A percentile compares a stretch with the other conserved stretches of the same genome.
Conservation (phyloP, 2,797 vertebrate genomes). For the Heliangelus exortis region DNA sequence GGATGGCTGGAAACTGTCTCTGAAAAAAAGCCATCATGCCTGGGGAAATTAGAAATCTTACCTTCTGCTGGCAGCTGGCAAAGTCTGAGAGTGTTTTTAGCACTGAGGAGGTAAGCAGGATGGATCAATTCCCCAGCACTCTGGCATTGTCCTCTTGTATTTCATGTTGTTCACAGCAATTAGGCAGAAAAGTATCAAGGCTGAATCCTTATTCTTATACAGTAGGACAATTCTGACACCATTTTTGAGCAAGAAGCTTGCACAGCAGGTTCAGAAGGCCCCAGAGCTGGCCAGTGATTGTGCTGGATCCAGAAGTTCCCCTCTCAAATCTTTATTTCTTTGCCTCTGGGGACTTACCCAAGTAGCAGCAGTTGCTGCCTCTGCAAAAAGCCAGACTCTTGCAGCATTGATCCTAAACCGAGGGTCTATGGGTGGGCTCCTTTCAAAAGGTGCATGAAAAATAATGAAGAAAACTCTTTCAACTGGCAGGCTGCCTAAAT, state of each 20-base stretch:
- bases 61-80: neutral
- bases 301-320: neutral
- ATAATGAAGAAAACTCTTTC: neutral
- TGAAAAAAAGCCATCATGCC: neutral
- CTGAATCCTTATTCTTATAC: neutral
- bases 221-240: neutral
- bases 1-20: neutral
- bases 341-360: neutral
- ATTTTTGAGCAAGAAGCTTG: neutral
- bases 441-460: neutral
- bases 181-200: neutral
- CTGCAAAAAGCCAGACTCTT: neutral
- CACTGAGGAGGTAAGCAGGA: neutral
- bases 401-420: neutral
- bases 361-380: neutral
- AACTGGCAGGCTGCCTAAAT: neutral
- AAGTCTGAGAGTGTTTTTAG: neutral
- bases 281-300: neutral
- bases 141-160: neutral
- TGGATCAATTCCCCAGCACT: neutral
- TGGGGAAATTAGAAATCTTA: neutral
- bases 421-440: neutral
- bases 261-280: neutral
- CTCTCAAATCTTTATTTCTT: neutral
- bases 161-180: neutral